A percentile compares a stretch with the other conserved stretches of the same genome.
These are phyloP conservation scores for Pogonognathellus flavescens DNA, from an alignment of 1,140 invertebrate genomes.

Conservation along the genomic window DNA sequence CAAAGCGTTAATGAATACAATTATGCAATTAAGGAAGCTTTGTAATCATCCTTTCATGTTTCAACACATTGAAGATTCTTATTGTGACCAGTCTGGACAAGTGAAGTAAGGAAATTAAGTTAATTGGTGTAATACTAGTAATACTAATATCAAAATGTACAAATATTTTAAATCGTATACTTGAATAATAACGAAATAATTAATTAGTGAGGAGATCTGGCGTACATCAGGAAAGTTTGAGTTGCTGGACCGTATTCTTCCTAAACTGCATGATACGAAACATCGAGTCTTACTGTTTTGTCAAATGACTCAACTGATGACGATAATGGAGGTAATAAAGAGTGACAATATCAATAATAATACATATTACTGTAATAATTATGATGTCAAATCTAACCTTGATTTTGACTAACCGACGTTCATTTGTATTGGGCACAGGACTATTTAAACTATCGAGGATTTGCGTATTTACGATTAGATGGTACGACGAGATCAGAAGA, in stretches of 20 bases:
- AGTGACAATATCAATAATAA: too few species aligned
- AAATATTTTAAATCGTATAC: neutral
- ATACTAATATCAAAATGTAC: too few species aligned
- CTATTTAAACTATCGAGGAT: constrained; percentile 76
- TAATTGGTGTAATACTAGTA: too few species aligned
- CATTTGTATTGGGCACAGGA: constrained; percentile 76
- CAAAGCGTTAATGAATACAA: constrained; percentile 78
- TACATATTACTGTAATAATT: too few species aligned
- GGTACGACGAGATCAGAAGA: constrained; percentile 81
- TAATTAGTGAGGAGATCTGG: constrained; percentile 73
- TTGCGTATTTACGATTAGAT: constrained; percentile 73
- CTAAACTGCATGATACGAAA: constrained; percentile 75
- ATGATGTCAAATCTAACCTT: constrained; percentile 70
- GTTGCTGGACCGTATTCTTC: constrained; percentile 79
- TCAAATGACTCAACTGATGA: constrained; percentile 83
- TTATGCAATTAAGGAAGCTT: constrained; percentile 81
- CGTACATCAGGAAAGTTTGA: constrained; percentile 81
- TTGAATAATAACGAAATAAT: neutral
- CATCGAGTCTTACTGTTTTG: constrained; percentile 81
- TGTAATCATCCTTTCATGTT: constrained; percentile 85
- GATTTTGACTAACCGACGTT: constrained; percentile 81
- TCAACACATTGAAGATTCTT: constrained; percentile 78
- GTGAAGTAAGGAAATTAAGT: constrained; percentile 56
- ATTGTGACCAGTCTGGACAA: constrained; percentile 66
- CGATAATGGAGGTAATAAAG: constrained; percentile 80